These are phyloP conservation scores for Atta cephalotes DNA, from an alignment of 1,140 invertebrate species.

Conservation along the genomic window DNA sequence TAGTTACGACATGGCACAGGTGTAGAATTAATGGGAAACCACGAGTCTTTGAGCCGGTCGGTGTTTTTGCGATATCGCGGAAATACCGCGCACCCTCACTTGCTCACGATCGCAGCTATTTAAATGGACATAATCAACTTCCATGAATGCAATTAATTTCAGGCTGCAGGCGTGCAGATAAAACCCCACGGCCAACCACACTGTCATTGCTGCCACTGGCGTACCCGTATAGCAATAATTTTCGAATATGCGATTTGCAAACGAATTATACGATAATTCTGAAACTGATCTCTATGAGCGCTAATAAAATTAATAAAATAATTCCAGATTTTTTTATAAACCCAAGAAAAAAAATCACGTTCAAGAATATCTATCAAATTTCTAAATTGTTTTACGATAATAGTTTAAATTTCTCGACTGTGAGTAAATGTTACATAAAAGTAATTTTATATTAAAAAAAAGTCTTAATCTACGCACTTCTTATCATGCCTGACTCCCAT, in stretches of 20 bases:
- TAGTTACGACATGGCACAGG: slow-evolving; percentile 32
- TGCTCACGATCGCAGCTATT: slow-evolving; percentile 38
- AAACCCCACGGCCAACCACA: slow-evolving; percentile 35
- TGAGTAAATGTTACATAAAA: too few relatives aligned
- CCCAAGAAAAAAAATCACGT: not conserved
- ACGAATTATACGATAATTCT: slow-evolving; percentile 5
- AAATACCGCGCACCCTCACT: slow-evolving; percentile 14
- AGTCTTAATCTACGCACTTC: too few relatives aligned
- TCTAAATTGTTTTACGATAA: not conserved
- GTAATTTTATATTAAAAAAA: too few relatives aligned
- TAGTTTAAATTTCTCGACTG: not conserved
- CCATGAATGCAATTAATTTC: slow-evolving; percentile 54
- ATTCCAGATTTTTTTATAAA: not conserved
- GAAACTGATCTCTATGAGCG: not conserved
- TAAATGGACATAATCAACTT: slow-evolving; percentile 61
- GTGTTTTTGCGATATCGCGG: slow-evolving; percentile 47
- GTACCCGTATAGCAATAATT: slow-evolving; percentile 42
- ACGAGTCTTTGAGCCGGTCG: slow-evolving; percentile 27
- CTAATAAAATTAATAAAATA: slow-evolving; percentile 7
- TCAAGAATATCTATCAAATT: not conserved
- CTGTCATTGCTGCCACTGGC: not conserved
- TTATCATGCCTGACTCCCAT: too few relatives aligned
- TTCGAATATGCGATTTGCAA: slow-evolving; percentile 47
- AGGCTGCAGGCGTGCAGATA: slow-evolving; percentile 40
- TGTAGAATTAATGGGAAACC: slow-evolving; percentile 54